These are phyloP conservation scores for Ferdinandea cuprea DNA, from an alignment of 2,888 invertebrate genomes.

Conservation along the genomic window DNA sequence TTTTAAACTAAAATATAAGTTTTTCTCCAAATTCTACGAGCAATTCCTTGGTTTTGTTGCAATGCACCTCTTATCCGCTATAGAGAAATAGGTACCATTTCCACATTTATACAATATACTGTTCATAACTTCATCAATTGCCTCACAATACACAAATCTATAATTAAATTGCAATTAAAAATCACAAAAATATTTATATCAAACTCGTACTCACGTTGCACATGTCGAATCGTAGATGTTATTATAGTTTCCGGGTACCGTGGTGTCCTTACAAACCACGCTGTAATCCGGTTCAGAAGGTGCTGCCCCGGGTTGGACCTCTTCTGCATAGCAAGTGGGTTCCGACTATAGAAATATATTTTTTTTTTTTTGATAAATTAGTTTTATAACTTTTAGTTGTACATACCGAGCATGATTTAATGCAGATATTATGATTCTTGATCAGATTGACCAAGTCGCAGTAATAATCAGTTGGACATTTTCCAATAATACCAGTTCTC, in stretches of 20 bases:
- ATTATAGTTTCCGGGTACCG: neutral
- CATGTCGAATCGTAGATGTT: neutral
- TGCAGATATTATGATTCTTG: neutral
- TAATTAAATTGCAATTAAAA: neutral
- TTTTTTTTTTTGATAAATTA: too few species aligned
- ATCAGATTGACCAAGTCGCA: neutral
- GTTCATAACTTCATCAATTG: neutral
- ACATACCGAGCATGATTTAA: neutral
- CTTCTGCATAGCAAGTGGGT: neutral
- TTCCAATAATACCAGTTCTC: neutral
- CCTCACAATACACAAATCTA: neutral
- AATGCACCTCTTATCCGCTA: neutral
- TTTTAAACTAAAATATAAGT: too few species aligned
- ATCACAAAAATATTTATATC: neutral
- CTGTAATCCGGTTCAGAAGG: neutral
- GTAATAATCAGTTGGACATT: neutral
- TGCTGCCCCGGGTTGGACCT: neutral
- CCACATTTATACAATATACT: neutral
- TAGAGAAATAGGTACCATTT: neutral
- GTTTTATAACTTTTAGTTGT: neutral
- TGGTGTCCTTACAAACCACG: neutral
- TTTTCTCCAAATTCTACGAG: too few species aligned
- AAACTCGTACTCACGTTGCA: neutral
- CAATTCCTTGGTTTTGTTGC: neutral
- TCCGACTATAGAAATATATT: neutral